Evolutionary conservation across 2,797 vertebrate genomes (phyloP).

Genomic region (Psittacula derbiana): DNA sequence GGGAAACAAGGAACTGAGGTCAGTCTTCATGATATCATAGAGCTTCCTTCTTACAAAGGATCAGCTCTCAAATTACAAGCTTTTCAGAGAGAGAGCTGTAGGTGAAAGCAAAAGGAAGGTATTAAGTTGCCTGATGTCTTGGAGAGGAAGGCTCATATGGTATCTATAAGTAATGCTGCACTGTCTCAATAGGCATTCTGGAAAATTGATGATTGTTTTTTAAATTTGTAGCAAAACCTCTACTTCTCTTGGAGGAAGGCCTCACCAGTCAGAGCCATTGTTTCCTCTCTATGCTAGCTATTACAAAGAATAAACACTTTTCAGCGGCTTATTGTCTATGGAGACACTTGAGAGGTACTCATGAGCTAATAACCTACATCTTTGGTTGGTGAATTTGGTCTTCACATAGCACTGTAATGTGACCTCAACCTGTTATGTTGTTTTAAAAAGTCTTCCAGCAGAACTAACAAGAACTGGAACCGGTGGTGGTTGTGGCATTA

Average conservation of each 20-base stretch:
- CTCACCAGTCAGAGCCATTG: neutral
- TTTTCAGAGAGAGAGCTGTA: neutral
- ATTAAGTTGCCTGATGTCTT: neutral
- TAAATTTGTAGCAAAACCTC: neutral
- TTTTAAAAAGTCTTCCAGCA: neutral
- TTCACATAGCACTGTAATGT: neutral
- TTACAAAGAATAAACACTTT: neutral
- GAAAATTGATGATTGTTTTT: neutral
- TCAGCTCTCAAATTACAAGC: neutral
- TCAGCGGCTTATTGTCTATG: neutral
- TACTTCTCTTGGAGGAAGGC: neutral
- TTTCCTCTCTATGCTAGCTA: neutral
- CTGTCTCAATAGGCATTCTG: neutral
- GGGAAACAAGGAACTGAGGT: neutral
- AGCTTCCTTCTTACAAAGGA: neutral
- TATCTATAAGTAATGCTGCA: neutral
- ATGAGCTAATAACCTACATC: neutral
- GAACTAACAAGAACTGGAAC: neutral
- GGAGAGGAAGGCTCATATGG: neutral
- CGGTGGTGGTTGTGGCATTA: neutral
- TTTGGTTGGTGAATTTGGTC: neutral
- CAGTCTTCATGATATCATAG: neutral
- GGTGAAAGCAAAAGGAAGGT: constrained; percentile 3
- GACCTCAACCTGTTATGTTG: neutral
- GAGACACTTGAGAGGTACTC: neutral